A percentile compares a stretch with the other conserved stretches of the same genome.
Conservation (phyloP, 2,797 vertebrate species). For the Rhynchonycteris naso region DNA sequence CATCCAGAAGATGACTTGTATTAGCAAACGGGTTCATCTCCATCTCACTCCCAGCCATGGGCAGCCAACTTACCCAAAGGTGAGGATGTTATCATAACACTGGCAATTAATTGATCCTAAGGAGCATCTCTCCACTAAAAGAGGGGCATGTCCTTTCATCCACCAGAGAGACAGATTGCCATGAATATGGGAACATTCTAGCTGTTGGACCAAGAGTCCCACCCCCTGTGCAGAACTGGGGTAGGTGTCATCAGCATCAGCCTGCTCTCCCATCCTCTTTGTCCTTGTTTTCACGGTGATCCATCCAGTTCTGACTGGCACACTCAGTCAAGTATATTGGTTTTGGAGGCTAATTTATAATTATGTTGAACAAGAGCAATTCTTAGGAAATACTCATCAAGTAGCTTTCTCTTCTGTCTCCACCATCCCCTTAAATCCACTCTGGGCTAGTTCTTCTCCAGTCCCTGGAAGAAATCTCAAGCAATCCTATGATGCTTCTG, state of each 20-base stretch:
- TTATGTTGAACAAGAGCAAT: not conserved
- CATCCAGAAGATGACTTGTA: not conserved
- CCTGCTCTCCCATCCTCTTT: not conserved
- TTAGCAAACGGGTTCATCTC: not conserved
- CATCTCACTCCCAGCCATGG: not conserved
- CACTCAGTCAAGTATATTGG: not conserved
- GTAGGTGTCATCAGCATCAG: not conserved
- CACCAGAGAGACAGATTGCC: not conserved
- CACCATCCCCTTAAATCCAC: not conserved
- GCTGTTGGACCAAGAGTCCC: not conserved
- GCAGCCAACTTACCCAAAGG: not conserved
- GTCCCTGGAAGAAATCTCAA: not conserved
- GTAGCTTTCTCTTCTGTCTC: not conserved
- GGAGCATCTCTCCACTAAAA: not conserved
- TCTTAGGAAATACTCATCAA: not conserved
- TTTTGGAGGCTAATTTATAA: constrained; percentile 4
- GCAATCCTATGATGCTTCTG: not conserved
- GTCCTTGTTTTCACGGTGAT: not conserved
- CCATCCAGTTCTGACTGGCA: not conserved
- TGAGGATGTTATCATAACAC: not conserved
- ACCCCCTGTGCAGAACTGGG: not conserved
- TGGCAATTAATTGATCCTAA: not conserved
- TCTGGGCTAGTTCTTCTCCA: not conserved
- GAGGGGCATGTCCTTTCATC: not conserved
- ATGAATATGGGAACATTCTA: not conserved